Evolutionary conservation across 2,797 vertebrate genomes (phyloP).

Genomic region (Glossophaga mutica): DNA sequence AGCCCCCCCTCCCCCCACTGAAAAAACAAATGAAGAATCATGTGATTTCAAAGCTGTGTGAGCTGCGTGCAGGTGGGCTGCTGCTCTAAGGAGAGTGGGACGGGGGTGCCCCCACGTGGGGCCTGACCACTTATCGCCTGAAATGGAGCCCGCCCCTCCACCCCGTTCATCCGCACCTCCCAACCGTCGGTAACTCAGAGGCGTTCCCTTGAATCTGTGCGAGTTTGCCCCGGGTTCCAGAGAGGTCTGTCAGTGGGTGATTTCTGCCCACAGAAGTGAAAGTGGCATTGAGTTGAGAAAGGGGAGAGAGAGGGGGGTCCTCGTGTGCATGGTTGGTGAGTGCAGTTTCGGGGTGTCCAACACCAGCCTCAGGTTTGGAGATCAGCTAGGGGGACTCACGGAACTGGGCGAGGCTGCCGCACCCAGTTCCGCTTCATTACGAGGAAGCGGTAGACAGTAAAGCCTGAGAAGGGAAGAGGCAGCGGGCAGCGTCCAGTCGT

Average conservation of each 20-base stretch:
- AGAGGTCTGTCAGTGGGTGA: accelerated
- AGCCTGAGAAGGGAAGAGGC: neutral
- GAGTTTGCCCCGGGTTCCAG: neutral
- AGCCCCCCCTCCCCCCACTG: neutral
- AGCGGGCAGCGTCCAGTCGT: accelerated
- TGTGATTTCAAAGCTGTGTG: neutral
- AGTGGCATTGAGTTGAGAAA: neutral
- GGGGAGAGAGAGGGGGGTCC: too few relatives aligned
- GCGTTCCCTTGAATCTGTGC: accelerated
- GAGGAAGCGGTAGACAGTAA: neutral
- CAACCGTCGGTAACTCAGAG: neutral
- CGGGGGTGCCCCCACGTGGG: neutral
- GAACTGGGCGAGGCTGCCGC: accelerated
- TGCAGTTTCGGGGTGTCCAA: neutral
- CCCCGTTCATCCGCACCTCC: too few relatives aligned
- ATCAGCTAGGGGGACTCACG: neutral
- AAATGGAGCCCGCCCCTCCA: too few relatives aligned
- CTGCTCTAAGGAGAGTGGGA: neutral
- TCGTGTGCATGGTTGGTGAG: neutral
- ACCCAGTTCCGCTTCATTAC: accelerated
- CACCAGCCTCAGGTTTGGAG: accelerated
- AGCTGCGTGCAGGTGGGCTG: accelerated
- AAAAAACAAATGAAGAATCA: neutral
- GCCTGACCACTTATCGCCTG: neutral
- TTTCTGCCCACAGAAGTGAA: neutral